Conservation (phyloP, 1,140 invertebrate species). For the Cyclina sinensis region DNA sequence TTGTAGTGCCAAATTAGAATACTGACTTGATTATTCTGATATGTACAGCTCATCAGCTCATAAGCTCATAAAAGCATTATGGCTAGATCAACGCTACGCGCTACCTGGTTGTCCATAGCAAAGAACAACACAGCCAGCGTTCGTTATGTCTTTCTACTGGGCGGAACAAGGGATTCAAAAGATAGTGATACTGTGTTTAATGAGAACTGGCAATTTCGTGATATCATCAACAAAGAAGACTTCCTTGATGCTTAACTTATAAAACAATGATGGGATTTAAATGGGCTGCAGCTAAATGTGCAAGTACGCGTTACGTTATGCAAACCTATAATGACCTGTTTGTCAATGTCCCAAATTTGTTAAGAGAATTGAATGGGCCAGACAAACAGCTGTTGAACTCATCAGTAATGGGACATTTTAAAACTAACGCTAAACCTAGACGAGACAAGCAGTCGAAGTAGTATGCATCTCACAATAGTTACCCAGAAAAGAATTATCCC, state of each 20-base stretch:
- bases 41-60: slow-evolving; percentile 42
- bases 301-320: slow-evolving; percentile 87
- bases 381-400: background rate
- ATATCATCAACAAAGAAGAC: slow-evolving; percentile 93
- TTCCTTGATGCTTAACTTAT: slow-evolving; percentile 94
- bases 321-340: slow-evolving; percentile 88
- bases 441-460: slow-evolving; percentile 45
- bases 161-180: slow-evolving; percentile 2
- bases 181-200: slow-evolving; percentile 61
- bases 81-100: slow-evolving; percentile 63
- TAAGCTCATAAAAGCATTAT: slow-evolving; percentile 38
- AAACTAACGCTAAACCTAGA: background rate
- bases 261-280: slow-evolving; percentile 94
- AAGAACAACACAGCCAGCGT: slow-evolving; percentile 71
- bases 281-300: slow-evolving; percentile 91
- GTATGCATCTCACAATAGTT: slow-evolving; percentile 77
- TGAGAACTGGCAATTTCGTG: slow-evolving; percentile 89
- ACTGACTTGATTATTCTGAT: slow-evolving; percentile 57
- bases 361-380: slow-evolving; percentile 38
- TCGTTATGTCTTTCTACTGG: slow-evolving; percentile 69
- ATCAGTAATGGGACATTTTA: slow-evolving; percentile 28
- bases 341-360: slow-evolving; percentile 82
- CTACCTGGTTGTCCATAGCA: slow-evolving; percentile 69
- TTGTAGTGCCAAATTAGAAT: background rate
- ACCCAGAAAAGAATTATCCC: slow-evolving; percentile 77